Percentiles rank a stretch among this genome's conserved stretches.
Conservation (phyloP, 2,113 vertebrate species). For the Sorex araneus region DNA sequence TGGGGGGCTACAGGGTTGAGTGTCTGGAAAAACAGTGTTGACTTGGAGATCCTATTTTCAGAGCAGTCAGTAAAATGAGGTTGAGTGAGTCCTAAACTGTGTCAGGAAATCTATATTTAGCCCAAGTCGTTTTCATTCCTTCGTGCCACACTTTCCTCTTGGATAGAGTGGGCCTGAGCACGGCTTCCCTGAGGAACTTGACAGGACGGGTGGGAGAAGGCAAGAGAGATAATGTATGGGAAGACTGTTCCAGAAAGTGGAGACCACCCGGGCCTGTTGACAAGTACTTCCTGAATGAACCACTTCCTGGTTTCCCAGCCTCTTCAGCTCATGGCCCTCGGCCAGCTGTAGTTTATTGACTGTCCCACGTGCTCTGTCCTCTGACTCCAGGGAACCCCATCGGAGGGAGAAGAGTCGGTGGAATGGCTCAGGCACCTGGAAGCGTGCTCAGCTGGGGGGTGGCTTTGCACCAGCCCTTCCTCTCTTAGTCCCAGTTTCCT, state of each 20-base stretch:
- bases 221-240: background rate
- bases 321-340: background rate
- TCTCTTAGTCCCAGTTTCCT: conserved; percentile 2
- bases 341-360: background rate
- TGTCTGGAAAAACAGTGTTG: background rate
- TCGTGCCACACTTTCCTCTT: conserved; percentile 1
- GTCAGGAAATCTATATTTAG: conserved; percentile 24
- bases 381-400: conserved; percentile 8
- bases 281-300: background rate
- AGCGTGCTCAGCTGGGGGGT: background rate
- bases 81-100: background rate
- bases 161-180: background rate
- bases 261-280: background rate
- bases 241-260: conserved; percentile 4
- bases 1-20: background rate
- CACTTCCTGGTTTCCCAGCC: conserved; percentile 26
- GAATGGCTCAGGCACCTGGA: background rate
- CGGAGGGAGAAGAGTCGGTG: conserved; percentile 43
- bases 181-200: conserved; percentile 11
- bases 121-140: conserved; percentile 18
- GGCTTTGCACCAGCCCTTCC: background rate
- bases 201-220: background rate
- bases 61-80: conserved; percentile 18
- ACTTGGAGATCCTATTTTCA: background rate
- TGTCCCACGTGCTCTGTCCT: background rate